Conservation (phyloP, 2,113 vertebrate genomes). For the Daphoenositta chrysoptera region DNA sequence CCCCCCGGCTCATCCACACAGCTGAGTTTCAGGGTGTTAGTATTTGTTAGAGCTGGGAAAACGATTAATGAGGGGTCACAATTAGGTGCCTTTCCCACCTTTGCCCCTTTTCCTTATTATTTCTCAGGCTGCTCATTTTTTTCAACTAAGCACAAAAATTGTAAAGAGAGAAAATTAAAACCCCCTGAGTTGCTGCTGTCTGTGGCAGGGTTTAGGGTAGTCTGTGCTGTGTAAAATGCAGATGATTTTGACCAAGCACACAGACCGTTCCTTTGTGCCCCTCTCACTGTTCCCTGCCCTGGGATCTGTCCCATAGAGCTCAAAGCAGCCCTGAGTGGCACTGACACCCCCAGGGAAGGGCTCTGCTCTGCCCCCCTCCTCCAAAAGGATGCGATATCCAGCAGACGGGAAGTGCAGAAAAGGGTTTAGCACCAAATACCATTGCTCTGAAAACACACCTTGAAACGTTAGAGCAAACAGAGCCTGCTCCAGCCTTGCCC, state of each 20-base stretch:
- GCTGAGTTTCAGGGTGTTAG: neutral
- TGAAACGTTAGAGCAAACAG: neutral
- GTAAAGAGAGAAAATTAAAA: neutral
- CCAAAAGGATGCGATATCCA: neutral
- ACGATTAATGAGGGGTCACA: neutral
- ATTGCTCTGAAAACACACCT: constrained; percentile 30
- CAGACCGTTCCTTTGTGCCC: neutral
- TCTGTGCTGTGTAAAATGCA: neutral
- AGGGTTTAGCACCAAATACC: neutral
- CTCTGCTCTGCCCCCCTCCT: neutral
- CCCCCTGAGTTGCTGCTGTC: neutral
- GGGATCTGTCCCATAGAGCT: rapidly evolving
- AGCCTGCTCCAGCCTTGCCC: constrained; percentile 24
- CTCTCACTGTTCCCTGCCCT: neutral
- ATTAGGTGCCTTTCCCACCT: neutral
- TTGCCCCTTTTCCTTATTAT: neutral
- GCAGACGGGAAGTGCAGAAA: neutral
- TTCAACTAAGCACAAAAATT: neutral
- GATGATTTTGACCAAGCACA: neutral
- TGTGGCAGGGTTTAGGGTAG: neutral
- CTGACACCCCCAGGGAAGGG: neutral
- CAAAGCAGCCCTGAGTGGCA: neutral
- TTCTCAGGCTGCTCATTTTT: neutral
- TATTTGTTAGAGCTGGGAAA: neutral
- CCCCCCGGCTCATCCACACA: rapidly evolving